phyloP scores from a whole-genome alignment of 2,888 invertebrate genomes.

The Nesidiocoris tenuis region DNA sequence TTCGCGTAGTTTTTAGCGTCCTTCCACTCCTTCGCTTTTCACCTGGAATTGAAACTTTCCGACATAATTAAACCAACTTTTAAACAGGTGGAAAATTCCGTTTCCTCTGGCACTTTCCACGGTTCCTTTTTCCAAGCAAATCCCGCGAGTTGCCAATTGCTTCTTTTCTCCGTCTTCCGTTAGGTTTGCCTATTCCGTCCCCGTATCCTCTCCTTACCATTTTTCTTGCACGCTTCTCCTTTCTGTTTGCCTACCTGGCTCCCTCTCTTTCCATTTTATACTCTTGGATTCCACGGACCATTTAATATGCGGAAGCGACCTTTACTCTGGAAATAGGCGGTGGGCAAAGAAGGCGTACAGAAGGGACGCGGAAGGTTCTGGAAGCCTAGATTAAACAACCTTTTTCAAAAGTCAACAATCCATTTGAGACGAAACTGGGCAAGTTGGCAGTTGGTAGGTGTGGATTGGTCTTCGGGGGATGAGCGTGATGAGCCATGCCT shows the following conservation, averaged over 20 bases:
- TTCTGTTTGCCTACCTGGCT: background rate
- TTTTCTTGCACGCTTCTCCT: background rate
- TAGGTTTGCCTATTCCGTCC: slow-evolving; percentile 1
- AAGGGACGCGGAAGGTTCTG: background rate
- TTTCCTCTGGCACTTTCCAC: slow-evolving; percentile 7
- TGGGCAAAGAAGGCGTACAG: background rate
- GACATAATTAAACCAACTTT: slow-evolving; percentile 42
- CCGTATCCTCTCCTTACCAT: background rate
- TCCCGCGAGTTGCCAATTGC: background rate
- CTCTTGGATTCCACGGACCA: slow-evolving; percentile 38
- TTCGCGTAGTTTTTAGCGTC: background rate
- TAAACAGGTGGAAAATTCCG: slow-evolving; percentile 41
- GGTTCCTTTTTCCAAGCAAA: slow-evolving; percentile 3
- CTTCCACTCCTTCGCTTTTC: background rate
- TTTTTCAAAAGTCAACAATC: slow-evolving; percentile 44
- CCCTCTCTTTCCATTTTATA: slow-evolving; percentile 19
- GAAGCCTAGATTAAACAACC: slow-evolving; percentile 42
- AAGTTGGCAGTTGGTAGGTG: slow-evolving; percentile 9
- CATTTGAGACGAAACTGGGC: slow-evolving; percentile 36
- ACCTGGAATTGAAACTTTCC: slow-evolving; percentile 20
- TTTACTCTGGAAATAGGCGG: slow-evolving; percentile 15
- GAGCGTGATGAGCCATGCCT: slow-evolving; percentile 38
- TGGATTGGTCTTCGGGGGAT: background rate
- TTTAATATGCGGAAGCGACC: slow-evolving; percentile 43
- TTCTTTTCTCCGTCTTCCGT: background rate